Conservation (phyloP, 1,140 invertebrate species). For the Leptonema lineaticorne region DNA sequence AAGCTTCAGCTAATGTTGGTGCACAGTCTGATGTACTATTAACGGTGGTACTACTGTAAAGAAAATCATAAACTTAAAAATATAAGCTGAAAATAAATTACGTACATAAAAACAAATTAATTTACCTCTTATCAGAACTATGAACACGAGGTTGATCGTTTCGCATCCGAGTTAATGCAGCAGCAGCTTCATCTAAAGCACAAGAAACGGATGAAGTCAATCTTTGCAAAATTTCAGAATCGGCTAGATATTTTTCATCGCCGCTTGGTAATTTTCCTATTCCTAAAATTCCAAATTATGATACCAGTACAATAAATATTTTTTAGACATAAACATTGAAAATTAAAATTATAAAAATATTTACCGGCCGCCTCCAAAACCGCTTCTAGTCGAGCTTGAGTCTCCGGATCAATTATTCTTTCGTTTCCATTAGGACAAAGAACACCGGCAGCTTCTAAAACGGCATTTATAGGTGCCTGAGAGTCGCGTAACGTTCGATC, state of each 20-base stretch:
- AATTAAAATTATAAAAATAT: neutral
- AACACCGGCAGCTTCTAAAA: slow-evolving; percentile 85
- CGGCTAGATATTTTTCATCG: slow-evolving; percentile 76
- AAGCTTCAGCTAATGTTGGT: slow-evolving; percentile 81
- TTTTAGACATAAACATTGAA: neutral
- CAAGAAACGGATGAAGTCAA: slow-evolving; percentile 88
- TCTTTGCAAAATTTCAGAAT: slow-evolving; percentile 79
- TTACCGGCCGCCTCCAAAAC: slow-evolving; percentile 84
- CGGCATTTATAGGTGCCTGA: slow-evolving; percentile 82
- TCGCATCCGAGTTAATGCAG: slow-evolving; percentile 91
- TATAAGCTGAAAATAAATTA: neutral
- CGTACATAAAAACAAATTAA: neutral
- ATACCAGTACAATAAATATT: neutral
- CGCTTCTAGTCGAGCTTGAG: slow-evolving; percentile 84
- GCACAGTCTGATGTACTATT: slow-evolving; percentile 49
- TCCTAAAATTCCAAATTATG: slow-evolving; percentile 53
- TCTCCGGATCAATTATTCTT: slow-evolving; percentile 82
- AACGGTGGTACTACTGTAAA: slow-evolving; percentile 35
- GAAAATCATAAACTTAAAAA: neutral
- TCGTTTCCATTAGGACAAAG: slow-evolving; percentile 51
- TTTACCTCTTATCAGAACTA: slow-evolving; percentile 52
- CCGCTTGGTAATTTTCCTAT: slow-evolving; percentile 77
- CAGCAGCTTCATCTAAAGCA: slow-evolving; percentile 93
- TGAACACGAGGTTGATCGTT: slow-evolving; percentile 64
- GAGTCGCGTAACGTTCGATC: slow-evolving; percentile 85